phyloP scores from a whole-genome alignment of 2,113 vertebrate species.

The Cygnus buccinator region DNA sequence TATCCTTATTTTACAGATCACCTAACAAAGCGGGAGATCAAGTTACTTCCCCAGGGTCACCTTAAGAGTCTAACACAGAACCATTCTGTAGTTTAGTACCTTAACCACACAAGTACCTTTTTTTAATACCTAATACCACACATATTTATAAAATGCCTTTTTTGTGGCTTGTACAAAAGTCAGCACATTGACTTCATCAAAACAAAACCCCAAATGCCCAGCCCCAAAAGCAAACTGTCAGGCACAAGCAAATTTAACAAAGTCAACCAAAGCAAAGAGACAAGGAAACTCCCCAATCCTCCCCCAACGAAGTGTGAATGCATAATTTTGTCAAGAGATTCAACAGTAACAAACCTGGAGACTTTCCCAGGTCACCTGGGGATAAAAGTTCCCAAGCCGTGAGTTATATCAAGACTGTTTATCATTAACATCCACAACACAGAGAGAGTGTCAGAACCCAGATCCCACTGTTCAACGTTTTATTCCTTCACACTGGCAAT shows the following conservation, averaged over 20 bases:
- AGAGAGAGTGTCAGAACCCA: not conserved
- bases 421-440: not conserved
- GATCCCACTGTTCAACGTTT: not conserved
- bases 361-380: slow-evolving; percentile 29
- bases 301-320: not conserved
- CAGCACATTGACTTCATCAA: not conserved
- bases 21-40: slow-evolving; percentile 22
- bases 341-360: slow-evolving; percentile 25
- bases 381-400: slow-evolving; percentile 42
- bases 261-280: not conserved
- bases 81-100: not conserved
- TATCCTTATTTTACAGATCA: slow-evolving; percentile 50
- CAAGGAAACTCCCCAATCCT: not conserved
- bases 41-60: slow-evolving; percentile 56
- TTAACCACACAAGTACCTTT: not conserved
- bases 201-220: not conserved
- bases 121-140: not conserved
- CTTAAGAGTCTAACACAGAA: not conserved
- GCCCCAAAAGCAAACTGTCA: not conserved
- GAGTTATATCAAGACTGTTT: not conserved
- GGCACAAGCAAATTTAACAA: not conserved
- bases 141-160: not conserved
- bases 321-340: slow-evolving; percentile 2
- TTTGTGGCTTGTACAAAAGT: not conserved
- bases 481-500: not conserved